Percentiles rank a stretch among this genome's conserved stretches.
phyloP scores from a whole-genome alignment of 2,888 invertebrate genomes.

The Augochlorella aurata region DNA sequence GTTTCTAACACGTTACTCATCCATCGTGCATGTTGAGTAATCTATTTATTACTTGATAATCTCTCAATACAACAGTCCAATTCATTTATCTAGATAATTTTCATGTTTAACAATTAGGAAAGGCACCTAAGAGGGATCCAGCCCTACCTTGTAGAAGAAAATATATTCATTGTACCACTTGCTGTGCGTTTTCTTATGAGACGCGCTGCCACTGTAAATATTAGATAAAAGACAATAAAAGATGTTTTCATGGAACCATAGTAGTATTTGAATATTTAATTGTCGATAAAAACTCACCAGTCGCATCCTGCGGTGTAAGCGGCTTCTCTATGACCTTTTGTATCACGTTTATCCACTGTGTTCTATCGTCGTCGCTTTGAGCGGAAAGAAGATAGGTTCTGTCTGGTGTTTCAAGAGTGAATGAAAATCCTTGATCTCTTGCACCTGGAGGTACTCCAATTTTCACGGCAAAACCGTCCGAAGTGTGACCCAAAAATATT shows the following conservation, averaged over 20 bases:
- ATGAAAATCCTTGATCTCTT: conserved; percentile 90
- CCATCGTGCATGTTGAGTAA: conserved; percentile 46
- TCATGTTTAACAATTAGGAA: conserved; percentile 67
- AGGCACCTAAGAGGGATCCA: conserved; percentile 75
- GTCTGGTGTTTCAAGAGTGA: conserved; percentile 92
- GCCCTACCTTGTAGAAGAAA: conserved; percentile 88
- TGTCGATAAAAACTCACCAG: conserved; percentile 83
- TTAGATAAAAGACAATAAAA: conserved; percentile 29
- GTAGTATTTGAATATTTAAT: background rate
- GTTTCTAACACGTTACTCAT: conserved; percentile 43
- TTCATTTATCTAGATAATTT: conserved; percentile 64
- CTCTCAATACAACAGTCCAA: conserved; percentile 56
- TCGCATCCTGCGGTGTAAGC: conserved; percentile 90
- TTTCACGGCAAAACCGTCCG: conserved; percentile 89
- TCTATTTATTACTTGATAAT: conserved; percentile 50
- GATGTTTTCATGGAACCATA: background rate
- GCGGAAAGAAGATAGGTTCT: conserved; percentile 90
- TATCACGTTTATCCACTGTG: conserved; percentile 91
- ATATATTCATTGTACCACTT: conserved; percentile 89
- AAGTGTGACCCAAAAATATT: conserved; percentile 91
- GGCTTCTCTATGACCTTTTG: conserved; percentile 89
- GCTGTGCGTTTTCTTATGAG: conserved; percentile 88
- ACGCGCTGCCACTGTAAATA: conserved; percentile 87
- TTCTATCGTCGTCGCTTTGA: conserved; percentile 89
- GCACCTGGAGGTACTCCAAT: conserved; percentile 87